Conservation (phyloP, 2,113 vertebrate genomes). For the Propithecus coquereli region DNA sequence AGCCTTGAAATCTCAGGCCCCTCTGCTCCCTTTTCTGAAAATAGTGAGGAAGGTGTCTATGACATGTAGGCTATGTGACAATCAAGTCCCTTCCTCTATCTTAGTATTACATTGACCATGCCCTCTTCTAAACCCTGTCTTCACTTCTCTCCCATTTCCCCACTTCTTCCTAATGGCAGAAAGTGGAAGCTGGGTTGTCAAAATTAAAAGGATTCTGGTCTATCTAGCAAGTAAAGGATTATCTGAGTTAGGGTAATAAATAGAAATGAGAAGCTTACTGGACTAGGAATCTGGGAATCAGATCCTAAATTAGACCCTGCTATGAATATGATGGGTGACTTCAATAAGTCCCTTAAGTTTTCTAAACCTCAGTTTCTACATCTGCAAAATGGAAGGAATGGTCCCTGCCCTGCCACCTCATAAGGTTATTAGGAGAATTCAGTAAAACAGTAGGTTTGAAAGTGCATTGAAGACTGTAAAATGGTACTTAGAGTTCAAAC, state of each 20-base stretch:
- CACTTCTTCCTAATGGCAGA: neutral
- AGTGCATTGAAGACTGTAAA: neutral
- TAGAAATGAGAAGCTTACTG: neutral
- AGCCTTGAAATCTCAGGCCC: constrained; percentile 4
- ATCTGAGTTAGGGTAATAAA: neutral
- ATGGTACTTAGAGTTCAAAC: neutral
- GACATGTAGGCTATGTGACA: neutral
- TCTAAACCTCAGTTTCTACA: neutral
- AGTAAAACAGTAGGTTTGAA: neutral
- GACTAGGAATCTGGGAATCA: constrained; percentile 5
- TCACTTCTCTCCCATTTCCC: neutral
- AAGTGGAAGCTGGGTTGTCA: neutral
- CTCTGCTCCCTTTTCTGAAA: neutral
- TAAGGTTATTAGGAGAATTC: neutral
- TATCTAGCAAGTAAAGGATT: neutral
- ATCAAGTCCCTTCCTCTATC: neutral
- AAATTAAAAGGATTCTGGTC: constrained; percentile 7
- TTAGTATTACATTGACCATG: neutral
- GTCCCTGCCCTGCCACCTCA: neutral
- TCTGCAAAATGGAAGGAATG: constrained; percentile 4
- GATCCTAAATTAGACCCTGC: constrained; percentile 24
- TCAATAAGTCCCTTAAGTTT: neutral
- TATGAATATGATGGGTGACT: neutral
- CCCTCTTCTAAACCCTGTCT: neutral
- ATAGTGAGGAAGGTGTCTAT: neutral